phyloP scores from a whole-genome alignment of 1,140 invertebrate genomes.

The Cherax destructor region DNA sequence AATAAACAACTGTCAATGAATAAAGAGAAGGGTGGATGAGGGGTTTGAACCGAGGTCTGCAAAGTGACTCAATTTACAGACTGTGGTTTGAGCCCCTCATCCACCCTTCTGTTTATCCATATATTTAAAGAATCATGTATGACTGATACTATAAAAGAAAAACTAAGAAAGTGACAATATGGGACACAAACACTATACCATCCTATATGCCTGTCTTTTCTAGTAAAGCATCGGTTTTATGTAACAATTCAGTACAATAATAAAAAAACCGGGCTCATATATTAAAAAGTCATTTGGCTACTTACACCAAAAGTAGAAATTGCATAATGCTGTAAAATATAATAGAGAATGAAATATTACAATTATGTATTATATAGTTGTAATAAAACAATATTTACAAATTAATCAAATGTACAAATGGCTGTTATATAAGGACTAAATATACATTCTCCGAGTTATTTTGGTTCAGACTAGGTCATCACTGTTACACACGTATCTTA shows the following conservation, averaged over 20 bases:
- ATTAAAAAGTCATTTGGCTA: not conserved
- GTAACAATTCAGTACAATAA: not conserved
- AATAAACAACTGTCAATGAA: too few species aligned
- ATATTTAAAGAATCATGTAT: constrained; percentile 1
- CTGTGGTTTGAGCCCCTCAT: too few species aligned
- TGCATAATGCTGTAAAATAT: not conserved
- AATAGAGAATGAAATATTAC: constrained; percentile 18
- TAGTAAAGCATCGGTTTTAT: not conserved
- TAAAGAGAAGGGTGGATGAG: too few species aligned
- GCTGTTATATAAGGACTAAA: constrained; percentile 33
- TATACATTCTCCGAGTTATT: constrained; percentile 46
- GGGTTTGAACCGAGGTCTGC: too few species aligned
- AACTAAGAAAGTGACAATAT: not conserved
- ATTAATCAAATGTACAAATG: constrained; percentile 49
- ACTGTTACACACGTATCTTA: constrained; percentile 40
- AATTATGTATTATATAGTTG: not conserved
- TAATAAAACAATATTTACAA: constrained; percentile 49
- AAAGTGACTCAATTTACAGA: too few species aligned
- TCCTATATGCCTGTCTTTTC: not conserved
- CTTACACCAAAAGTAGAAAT: not conserved
- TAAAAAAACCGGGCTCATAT: not conserved
- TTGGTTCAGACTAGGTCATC: constrained; percentile 64
- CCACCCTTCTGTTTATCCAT: too few species aligned
- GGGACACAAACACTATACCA: not conserved
- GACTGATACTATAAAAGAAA: constrained; percentile 16